phyloP scores from a whole-genome alignment of 2,797 vertebrate species.

The Siniperca obscura region DNA sequence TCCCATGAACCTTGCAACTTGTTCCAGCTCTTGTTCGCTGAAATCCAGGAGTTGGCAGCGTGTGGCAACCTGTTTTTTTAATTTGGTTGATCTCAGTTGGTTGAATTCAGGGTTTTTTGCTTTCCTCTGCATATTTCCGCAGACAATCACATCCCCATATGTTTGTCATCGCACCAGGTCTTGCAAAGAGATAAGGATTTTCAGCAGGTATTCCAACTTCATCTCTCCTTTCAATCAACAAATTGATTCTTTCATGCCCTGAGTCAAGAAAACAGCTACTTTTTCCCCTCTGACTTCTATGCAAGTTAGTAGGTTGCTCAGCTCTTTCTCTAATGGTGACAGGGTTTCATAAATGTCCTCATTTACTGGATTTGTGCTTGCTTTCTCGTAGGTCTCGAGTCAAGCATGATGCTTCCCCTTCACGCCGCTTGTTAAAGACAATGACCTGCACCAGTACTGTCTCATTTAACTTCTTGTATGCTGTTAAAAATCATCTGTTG shows the following conservation, averaged over 20 bases:
- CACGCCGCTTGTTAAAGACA: slow-evolving; percentile 31
- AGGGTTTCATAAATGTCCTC: slow-evolving; percentile 35
- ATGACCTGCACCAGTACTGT: slow-evolving; percentile 25
- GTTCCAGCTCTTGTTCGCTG: neutral
- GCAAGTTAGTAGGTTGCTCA: slow-evolving; percentile 1
- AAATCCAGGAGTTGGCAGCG: slow-evolving; percentile 41
- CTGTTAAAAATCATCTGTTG: neutral
- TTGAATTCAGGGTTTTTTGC: slow-evolving; percentile 37
- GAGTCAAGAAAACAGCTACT: slow-evolving; percentile 23
- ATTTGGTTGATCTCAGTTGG: slow-evolving; percentile 31
- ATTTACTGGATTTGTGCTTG: slow-evolving; percentile 14
- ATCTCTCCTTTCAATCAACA: slow-evolving; percentile 24
- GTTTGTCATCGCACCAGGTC: slow-evolving; percentile 1
- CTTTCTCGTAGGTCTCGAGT: slow-evolving; percentile 10
- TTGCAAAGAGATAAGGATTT: slow-evolving; percentile 32
- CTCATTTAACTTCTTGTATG: slow-evolving; percentile 14
- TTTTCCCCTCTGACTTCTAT: slow-evolving; percentile 26
- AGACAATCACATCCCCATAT: slow-evolving; percentile 45
- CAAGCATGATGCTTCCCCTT: slow-evolving; percentile 34
- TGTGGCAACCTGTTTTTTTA: slow-evolving; percentile 43
- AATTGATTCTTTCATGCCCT: slow-evolving; percentile 12
- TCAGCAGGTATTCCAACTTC: slow-evolving; percentile 11
- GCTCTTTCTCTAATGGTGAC: slow-evolving; percentile 31
- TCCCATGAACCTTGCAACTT: too few species aligned
- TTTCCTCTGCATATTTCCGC: slow-evolving; percentile 23